Base-by-base conservation (phyloP, 2,797 vertebrate genomes). In the Lutjanus argentimaculatus region DNA sequence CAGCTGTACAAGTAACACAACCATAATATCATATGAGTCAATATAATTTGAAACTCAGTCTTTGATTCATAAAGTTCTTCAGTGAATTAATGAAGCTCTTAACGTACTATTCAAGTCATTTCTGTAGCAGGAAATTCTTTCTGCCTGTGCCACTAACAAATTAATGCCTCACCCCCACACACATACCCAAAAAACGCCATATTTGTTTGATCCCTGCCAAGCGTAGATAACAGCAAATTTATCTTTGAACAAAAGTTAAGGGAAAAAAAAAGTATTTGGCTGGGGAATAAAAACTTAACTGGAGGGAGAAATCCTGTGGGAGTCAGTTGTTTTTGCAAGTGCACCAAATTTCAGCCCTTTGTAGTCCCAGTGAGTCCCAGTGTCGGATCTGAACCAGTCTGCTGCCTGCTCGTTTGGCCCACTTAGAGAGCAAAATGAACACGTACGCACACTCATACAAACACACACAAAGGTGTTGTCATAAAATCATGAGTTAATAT, bases 201-300 rank as follows among this genome's bases (percentile, higher is more conserved):
- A 71, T 75, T 79, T 84, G 79, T 82, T 87, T 86, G 68, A 89
- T 88, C 76, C 79, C 16, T 73, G 57, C 78, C 74, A 84, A 84
- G n/a, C 65, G 84, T 63, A 66, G 75, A 85, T 82, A 84, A 80
- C 75, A 77, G 76, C 67, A 85, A 80, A 79, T 75, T 68, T 72
- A 84, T 78, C 75, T 86, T 90, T 82, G 75, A 87, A 82, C 70
- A 78, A 85, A 89, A 88, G 73, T 71, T 22, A 62, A 72, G 59
- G 53, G 2, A 6, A 10, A 43, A 85, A 67, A 77, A 75, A 73
- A 52, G 51, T 73, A 43, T 84, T 85, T 85, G 66, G 66, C 76
- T 51, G 40, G 74, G 79, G 77, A 79, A 90, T 85, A 58, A 79
- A 77, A 83, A 67, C 63, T 80, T 73, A 88, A 80, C 67, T 86